Percentiles rank a stretch among this genome's conserved stretches.
These are phyloP conservation scores for Chrysolina haemoptera DNA, from an alignment of 2,888 invertebrate species.

Conservation along the genomic window DNA sequence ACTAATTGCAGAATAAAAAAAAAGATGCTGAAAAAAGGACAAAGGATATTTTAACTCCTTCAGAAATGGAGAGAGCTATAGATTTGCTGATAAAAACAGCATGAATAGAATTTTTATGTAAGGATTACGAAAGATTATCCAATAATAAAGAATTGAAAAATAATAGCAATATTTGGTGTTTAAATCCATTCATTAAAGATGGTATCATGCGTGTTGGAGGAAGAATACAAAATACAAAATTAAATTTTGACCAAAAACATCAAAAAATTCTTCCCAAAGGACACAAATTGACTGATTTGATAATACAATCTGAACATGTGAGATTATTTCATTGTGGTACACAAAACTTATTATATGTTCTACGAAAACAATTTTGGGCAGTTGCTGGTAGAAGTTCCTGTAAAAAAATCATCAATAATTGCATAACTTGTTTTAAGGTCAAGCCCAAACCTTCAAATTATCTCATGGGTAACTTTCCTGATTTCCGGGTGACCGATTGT, in stretches of 20 bases:
- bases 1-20: too few relatives aligned
- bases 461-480: too few relatives aligned
- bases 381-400: too few relatives aligned
- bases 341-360: not conserved
- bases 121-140: not conserved
- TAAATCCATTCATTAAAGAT: constrained; percentile 17
- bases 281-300: not conserved
- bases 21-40: too few relatives aligned
- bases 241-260: not conserved
- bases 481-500: too few relatives aligned
- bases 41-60: too few relatives aligned
- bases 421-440: too few relatives aligned
- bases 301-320: constrained; percentile 11
- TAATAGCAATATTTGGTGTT: constrained; percentile 1
- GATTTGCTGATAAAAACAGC: too few relatives aligned
- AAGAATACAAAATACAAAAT: not conserved
- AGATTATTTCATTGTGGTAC: constrained; percentile 3
- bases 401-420: too few relatives aligned
- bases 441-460: too few relatives aligned
- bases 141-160: constrained; percentile 9
- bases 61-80: too few relatives aligned
- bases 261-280: constrained; percentile 11
- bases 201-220: constrained; percentile 4
- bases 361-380: not conserved
- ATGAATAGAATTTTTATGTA: too few relatives aligned